These are phyloP conservation scores for Thaumatotibia leucotreta DNA, from an alignment of 1,140 invertebrate genomes.

Conservation along the genomic window DNA sequence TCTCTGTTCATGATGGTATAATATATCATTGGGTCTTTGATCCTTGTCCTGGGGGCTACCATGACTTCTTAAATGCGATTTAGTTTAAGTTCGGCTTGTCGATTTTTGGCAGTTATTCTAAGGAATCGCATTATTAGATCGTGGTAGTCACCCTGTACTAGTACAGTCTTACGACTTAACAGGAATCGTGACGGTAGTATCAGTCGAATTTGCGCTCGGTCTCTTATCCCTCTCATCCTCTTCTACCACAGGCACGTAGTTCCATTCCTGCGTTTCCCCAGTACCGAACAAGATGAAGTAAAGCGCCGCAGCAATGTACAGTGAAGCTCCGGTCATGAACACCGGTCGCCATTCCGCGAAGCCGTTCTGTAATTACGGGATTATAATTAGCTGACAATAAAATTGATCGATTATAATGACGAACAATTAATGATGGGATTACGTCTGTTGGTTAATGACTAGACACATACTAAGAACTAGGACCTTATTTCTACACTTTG, in stretches of 20 bases:
- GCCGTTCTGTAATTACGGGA: conserved; percentile 79
- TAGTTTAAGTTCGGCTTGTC: too few relatives aligned
- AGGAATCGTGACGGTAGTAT: conserved; percentile 60
- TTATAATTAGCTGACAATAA: background rate
- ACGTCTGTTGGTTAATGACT: background rate
- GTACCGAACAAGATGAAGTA: conserved; percentile 83
- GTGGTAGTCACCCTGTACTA: too few relatives aligned
- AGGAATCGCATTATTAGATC: too few relatives aligned
- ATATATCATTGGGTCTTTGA: too few relatives aligned
- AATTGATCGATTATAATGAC: background rate
- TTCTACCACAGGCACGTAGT: conserved; percentile 55
- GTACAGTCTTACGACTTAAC: conserved; percentile 59
- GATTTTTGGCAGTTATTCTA: too few relatives aligned
- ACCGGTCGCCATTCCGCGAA: conserved; percentile 86
- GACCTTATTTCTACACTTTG: too few relatives aligned
- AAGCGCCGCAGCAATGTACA: conserved; percentile 83
- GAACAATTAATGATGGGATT: background rate
- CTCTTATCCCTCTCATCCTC: conserved; percentile 47
- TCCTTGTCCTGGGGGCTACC: too few relatives aligned
- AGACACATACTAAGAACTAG: background rate
- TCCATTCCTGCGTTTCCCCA: conserved; percentile 82
- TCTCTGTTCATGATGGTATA: too few relatives aligned
- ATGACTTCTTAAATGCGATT: too few relatives aligned
- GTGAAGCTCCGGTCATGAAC: conserved; percentile 84
- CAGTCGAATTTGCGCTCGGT: conserved; percentile 40